Evolutionary conservation across 2,888 invertebrate genomes (phyloP), one percentile per base, ranked within the genome.

Genomic region (Limenitis camilla): DNA sequence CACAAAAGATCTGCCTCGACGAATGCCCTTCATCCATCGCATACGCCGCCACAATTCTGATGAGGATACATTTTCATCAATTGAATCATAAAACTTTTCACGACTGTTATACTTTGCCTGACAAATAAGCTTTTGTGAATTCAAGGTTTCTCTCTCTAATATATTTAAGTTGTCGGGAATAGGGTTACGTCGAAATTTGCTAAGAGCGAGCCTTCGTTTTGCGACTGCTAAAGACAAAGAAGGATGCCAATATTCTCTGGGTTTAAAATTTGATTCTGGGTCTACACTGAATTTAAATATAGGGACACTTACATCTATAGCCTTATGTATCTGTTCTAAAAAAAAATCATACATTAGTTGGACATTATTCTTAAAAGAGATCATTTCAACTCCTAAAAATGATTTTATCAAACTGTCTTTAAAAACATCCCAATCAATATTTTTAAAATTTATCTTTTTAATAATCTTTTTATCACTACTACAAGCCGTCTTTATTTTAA

Each of bases 121-220:
- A 19, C 19, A 19, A 19, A 19, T 19, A 19, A 19, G 19, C 19
- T 19, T 19, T 19, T 19, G 35, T 8, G 49, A n/a, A 36, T 49
- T 27, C 3, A 6, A 11, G 10, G 36, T 51, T 39, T 51, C 48
- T 9, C 40, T n/a, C 46, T 58, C 39, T 10, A 60, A 36, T 9
- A 7, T 8, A 33, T n/a, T 28, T 4, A 49, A 36, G 28, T 60
- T 56, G 8, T 52, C 28, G 0, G 52, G 56, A 5, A 47, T 54
- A 5, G 55, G 56, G 32, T 57, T 57, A 10, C 42, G 38, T 44
- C 59, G 36, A 42, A 60, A 60, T 1, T 4, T 19, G 11, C 31
- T 43, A 4, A 60, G 29, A 7, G 55, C 53, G 30, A 53, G 29
- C 5, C 56, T 31, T 0, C 59, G 55, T 35, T 52, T 30, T 0